These are phyloP conservation scores for Loripinus fragilis DNA, from an alignment of 2,888 invertebrate species.

Conservation along the genomic window DNA sequence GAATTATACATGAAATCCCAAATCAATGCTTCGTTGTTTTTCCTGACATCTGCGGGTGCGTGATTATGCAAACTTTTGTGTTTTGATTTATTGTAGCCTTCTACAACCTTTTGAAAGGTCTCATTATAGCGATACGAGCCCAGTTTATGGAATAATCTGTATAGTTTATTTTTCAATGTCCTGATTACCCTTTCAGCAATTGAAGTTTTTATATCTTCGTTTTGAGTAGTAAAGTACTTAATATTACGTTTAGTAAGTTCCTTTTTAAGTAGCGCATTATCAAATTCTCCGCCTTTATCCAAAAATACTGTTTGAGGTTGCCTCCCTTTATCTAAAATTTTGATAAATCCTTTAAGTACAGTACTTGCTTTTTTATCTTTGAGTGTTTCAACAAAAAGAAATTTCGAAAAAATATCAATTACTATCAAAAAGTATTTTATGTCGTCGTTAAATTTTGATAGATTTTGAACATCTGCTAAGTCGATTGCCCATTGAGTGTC, in stretches of 20 bases:
- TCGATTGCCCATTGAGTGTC: slow-evolving; percentile 24
- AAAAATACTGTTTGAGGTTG: slow-evolving; percentile 25
- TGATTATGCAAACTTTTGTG: slow-evolving; percentile 31
- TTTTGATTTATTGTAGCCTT: slow-evolving; percentile 40
- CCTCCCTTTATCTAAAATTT: slow-evolving; percentile 15
- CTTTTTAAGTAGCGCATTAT: slow-evolving; percentile 16
- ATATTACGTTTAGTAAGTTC: slow-evolving; percentile 21
- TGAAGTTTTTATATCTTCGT: slow-evolving; percentile 35
- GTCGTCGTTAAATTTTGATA: slow-evolving; percentile 26
- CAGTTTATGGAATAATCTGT: slow-evolving; percentile 31
- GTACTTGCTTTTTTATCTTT: slow-evolving; percentile 18
- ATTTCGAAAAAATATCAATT: slow-evolving; percentile 33
- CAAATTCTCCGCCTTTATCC: slow-evolving; percentile 43
- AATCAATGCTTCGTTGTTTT: slow-evolving; percentile 19
- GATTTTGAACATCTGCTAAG: slow-evolving; percentile 25
- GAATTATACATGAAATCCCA: slow-evolving; percentile 31
- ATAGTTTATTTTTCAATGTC: slow-evolving; percentile 33
- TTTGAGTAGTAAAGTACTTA: slow-evolving; percentile 29
- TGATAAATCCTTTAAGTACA: slow-evolving; percentile 20
- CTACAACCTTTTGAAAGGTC: slow-evolving; percentile 21
- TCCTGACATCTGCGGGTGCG: slow-evolving; percentile 5
- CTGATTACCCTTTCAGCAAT: slow-evolving; percentile 33
- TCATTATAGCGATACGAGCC: slow-evolving; percentile 32
- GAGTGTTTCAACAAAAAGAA: slow-evolving; percentile 16
- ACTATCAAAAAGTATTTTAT: slow-evolving; percentile 19